These are phyloP conservation scores for Cantharis flavilabris DNA, from an alignment of 2,888 invertebrate species.

Conservation along the genomic window DNA sequence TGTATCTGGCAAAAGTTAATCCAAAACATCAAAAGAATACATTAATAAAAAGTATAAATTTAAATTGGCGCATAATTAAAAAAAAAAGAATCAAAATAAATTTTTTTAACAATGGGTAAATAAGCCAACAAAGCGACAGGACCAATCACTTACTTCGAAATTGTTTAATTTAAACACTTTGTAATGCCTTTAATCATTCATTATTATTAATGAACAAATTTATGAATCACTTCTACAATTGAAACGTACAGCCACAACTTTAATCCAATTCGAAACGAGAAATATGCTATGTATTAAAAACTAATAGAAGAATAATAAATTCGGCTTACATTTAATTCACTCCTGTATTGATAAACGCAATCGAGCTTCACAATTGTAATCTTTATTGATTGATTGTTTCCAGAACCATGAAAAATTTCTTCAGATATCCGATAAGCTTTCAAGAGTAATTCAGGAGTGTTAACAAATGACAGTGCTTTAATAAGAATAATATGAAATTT, in stretches of 20 bases:
- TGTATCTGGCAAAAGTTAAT: neutral
- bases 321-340: conserved; percentile 27
- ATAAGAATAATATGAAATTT: neutral
- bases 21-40: neutral
- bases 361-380: conserved; percentile 20
- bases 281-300: conserved; percentile 11
- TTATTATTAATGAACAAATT: neutral
- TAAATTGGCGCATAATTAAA: neutral
- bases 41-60: neutral
- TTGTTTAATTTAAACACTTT: neutral
- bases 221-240: neutral
- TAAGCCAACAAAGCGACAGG: neutral
- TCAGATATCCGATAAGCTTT: conserved; percentile 25
- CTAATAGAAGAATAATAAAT: conserved; percentile 19
- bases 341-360: conserved; percentile 19
- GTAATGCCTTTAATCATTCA: neutral
- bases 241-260: conserved; percentile 9
- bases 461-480: conserved; percentile 29
- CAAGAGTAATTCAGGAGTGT: conserved; percentile 34
- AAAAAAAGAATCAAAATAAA: neutral
- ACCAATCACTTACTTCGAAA: neutral
- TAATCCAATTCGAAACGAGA: conserved; percentile 11
- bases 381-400: conserved; percentile 30
- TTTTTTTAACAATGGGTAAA: neutral
- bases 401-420: conserved; percentile 24